Base-by-base conservation (phyloP, 1,140 invertebrate genomes). In the Yoshiicerus persimilis region DNA sequence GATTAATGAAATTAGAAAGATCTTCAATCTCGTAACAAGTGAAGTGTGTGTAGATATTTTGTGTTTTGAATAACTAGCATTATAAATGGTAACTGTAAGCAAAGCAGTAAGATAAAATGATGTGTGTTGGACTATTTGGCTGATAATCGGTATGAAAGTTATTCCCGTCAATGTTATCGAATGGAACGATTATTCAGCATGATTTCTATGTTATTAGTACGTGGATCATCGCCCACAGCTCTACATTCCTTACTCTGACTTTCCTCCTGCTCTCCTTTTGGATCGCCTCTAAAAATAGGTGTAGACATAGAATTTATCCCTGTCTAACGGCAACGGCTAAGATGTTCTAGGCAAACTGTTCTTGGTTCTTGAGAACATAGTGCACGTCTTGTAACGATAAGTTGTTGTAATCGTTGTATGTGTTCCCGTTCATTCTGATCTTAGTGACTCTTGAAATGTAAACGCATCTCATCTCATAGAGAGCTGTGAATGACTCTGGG, bases 281-380 rank as follows among this genome's bases (percentile, higher is more conserved):
- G 34, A 80, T 80, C n/a, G 34, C 32, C 47, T 80, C 75, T 80
- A 80, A 80, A 80, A 80, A 80, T 80, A 80, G 75, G n/a, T 80
- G 34, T 80, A 38, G 20, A 56, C 47, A 56, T 16, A 56, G 47
- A 56, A 56, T 56, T 56, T n/a, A 56, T 56, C 47, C 47, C 47
- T 56, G 47, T 56, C 64, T 10, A 64, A 6, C 6, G 20, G 23
- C n/a, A 56, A 56, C 16, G 47, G 20, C 47, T 56, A 41, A 41
- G 9, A 11, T 41, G 9, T 41, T 11, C 39, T 56, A 56, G 3
- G 20, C 38, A 32, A 20, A 32, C 30, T 80, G 34, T 36, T 30
- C 9, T 36, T 30, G n/a, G n/a, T n/a, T n/a, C n/a, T n/a, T n/a
- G n/a, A n/a, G n/a, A n/a, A 36, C 32, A 30, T 70, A 70, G 64